Evolutionary conservation across 2,113 vertebrate species (phyloP).

Genomic region (Limnothrissa miodon): DNA sequence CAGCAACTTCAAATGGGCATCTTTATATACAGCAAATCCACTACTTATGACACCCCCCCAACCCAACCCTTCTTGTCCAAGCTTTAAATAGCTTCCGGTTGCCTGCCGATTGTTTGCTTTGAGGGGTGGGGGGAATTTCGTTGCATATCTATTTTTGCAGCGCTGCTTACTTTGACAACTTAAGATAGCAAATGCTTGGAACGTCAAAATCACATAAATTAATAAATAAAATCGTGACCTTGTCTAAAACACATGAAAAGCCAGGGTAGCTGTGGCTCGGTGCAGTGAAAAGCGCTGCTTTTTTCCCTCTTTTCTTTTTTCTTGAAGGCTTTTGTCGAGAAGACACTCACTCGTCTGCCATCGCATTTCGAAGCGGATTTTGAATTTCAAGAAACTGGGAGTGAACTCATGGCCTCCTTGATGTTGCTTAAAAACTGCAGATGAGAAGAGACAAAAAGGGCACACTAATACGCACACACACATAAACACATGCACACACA

Average conservation of each 20-base stretch:
- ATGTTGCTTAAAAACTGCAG: slow-evolving; percentile 15
- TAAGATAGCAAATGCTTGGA: not conserved
- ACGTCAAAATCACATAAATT: slow-evolving; percentile 22
- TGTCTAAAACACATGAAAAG: slow-evolving; percentile 17
- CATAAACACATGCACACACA: slow-evolving; percentile 21
- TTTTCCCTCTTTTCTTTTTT: not conserved
- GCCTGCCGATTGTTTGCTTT: slow-evolving; percentile 4
- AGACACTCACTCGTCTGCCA: not conserved
- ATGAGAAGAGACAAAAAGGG: not conserved
- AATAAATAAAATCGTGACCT: slow-evolving; percentile 13
- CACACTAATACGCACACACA: slow-evolving; percentile 32
- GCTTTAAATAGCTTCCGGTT: slow-evolving; percentile 26
- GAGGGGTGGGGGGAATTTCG: not conserved
- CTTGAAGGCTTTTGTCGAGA: not conserved
- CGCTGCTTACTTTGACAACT: slow-evolving; percentile 14
- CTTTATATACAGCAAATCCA: not conserved
- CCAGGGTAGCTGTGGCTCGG: not conserved
- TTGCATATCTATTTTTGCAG: slow-evolving; percentile 19
- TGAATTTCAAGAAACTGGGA: slow-evolving; percentile 16
- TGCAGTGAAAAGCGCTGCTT: not conserved
- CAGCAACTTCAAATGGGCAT: not conserved
- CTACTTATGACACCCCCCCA: slow-evolving; percentile 8
- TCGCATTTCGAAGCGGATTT: not conserved
- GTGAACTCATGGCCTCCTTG: not conserved
- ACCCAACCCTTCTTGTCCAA: not conserved